These are phyloP conservation scores for Trachymyrmex cornetzi DNA, from an alignment of 1,140 invertebrate species.

Conservation along the genomic window DNA sequence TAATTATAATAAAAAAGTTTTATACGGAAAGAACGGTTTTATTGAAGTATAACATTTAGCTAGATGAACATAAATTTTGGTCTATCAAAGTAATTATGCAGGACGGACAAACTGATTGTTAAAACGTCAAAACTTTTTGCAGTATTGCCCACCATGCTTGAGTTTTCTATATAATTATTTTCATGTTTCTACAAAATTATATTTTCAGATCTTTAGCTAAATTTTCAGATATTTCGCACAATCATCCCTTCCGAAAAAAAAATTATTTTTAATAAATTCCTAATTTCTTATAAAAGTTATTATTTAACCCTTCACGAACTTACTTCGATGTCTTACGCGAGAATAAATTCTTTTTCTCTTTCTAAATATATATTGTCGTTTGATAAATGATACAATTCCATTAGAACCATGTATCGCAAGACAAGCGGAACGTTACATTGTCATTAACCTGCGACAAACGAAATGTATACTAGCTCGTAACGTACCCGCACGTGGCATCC, in stretches of 20 bases:
- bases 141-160: too few species aligned
- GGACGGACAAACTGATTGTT: too few species aligned
- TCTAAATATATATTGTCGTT: not conserved
- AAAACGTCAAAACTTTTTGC: too few species aligned
- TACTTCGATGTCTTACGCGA: not conserved
- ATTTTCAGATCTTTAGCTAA: too few species aligned
- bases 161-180: too few species aligned
- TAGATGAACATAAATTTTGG: too few species aligned
- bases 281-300: not conserved
- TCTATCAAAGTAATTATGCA: too few species aligned
- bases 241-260: not conserved
- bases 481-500: slow-evolving; percentile 52
- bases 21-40: too few species aligned
- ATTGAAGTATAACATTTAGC: too few species aligned
- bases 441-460: slow-evolving; percentile 25
- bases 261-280: not conserved
- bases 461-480: slow-evolving; percentile 1
- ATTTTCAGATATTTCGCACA: too few species aligned
- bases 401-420: not conserved
- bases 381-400: not conserved
- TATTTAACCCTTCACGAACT: not conserved
- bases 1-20: not conserved
- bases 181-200: too few species aligned
- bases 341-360: not conserved
- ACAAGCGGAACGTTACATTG: not conserved